Evolutionary conservation across 1,140 invertebrate species (phyloP).

Genomic region (Drosophila nigromelanica): DNA sequence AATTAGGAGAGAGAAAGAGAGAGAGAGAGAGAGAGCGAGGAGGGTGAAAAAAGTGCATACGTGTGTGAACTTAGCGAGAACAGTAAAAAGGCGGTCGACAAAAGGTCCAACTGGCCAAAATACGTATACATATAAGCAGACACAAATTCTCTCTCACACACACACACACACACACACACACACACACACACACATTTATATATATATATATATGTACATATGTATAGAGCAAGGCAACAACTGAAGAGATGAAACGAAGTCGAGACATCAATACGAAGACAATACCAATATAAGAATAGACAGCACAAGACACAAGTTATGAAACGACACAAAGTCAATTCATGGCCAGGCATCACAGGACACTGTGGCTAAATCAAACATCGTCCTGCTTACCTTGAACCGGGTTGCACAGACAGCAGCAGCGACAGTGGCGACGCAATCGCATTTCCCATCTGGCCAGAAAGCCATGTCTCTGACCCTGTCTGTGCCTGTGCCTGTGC

Average conservation of each 20-base stretch:
- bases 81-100: neutral
- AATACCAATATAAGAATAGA: conserved; percentile 11
- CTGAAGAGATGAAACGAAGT: conserved; percentile 11
- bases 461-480: conserved; percentile 12
- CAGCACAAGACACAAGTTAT: conserved; percentile 12
- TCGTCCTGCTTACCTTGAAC: conserved; percentile 52
- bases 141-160: neutral
- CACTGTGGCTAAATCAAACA: conserved; percentile 12
- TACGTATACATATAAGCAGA: neutral
- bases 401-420: conserved; percentile 51
- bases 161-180: neutral
- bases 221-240: conserved; percentile 21
- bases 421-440: conserved; percentile 30
- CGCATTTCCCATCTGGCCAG: conserved; percentile 34
- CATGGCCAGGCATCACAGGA: conserved; percentile 11
- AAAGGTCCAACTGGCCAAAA: neutral
- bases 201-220: neutral
- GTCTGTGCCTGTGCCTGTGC: neutral
- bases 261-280: conserved; percentile 22
- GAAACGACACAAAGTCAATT: conserved; percentile 8
- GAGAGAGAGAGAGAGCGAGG: neutral
- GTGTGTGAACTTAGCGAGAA: neutral
- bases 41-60: neutral
- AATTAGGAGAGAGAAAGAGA: conserved; percentile 1
- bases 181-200: neutral